Evolutionary conservation across 2,888 invertebrate species (phyloP), one percentile per base, ranked within the genome.

Genomic region (Charanyca ferruginea): DNA sequence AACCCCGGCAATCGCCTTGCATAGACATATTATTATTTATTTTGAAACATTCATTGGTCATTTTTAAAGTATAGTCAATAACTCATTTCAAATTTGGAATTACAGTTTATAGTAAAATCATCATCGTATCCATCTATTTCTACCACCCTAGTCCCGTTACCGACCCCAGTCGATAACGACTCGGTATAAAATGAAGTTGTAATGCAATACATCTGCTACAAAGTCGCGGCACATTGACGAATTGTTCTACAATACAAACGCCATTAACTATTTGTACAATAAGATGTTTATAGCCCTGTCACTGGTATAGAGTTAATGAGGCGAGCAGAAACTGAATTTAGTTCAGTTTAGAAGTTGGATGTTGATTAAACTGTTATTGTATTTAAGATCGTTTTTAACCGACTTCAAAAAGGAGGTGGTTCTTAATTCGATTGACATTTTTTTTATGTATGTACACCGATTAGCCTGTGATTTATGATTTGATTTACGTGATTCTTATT

Each of bases 141-240:
- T 35, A 62, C n/a, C 55, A n/a, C 68, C 61, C 68, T 52, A 69
- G 49, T 60, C 25, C 23, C 41, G 59, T 61, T 69, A 78, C 66
- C 70, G 77, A 86, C 92, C 91, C 91, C 84, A 89, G 84, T 85
- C 91, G 89, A 89, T 91, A 90, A 90, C 91, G 87, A 90, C 89
- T 89, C 89, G 83, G 70, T 91, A 89, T 89, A 93, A 91, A 94
- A 94, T 93, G 90, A 93, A 94, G 89, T 92, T 89, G 93, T 94
- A 94, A 94, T 91, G 88, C 89, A 90, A 92, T 94, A 95, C 95
- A 95, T 95, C 95, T 95, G 95, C 88, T 91, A 89, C 90, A 89
- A 88, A 87, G 88, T 87, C 69, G 88, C 90, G 91, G 92, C 93
- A 94, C 89, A 86, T 86, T 93, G 93, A 93, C 93, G 87, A 90